These are phyloP conservation scores for Enteromius trimaculatus DNA, from an alignment of 2,797 vertebrate species.

Conservation along the genomic window DNA sequence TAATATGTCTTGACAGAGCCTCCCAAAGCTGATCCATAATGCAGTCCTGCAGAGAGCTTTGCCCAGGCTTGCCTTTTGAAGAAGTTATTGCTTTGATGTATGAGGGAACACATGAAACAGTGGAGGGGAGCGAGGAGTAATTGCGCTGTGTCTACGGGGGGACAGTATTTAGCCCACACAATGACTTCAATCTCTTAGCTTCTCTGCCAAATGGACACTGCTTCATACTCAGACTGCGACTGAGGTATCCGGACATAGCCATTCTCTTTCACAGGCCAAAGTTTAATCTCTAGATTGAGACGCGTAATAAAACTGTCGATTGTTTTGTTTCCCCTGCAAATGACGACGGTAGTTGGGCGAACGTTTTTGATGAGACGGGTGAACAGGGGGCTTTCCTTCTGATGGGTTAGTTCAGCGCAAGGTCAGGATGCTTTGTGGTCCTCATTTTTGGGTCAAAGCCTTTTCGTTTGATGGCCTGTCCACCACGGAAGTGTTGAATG, in stretches of 20 bases:
- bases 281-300: slow-evolving; percentile 56
- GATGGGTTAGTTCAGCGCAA: slow-evolving; percentile 23
- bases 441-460: slow-evolving; percentile 49
- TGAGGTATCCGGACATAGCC: slow-evolving; percentile 44
- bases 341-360: not conserved
- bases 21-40: slow-evolving; percentile 64
- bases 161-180: slow-evolving; percentile 67
- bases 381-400: slow-evolving; percentile 25
- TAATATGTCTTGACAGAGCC: slow-evolving; percentile 65
- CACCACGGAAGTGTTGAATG: slow-evolving; percentile 38
- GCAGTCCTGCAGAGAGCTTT: slow-evolving; percentile 64
- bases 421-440: slow-evolving; percentile 38
- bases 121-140: slow-evolving; percentile 63
- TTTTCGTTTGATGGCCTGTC: slow-evolving; percentile 48
- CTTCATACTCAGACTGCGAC: slow-evolving; percentile 48
- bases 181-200: slow-evolving; percentile 63
- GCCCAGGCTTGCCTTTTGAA: slow-evolving; percentile 64
- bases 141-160: slow-evolving; percentile 63
- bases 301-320: slow-evolving; percentile 38
- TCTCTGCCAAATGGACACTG: slow-evolving; percentile 63
- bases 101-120: slow-evolving; percentile 64
- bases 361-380: slow-evolving; percentile 38
- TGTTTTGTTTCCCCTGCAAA: slow-evolving; percentile 52
- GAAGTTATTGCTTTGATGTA: slow-evolving; percentile 66
- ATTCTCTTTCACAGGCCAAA: slow-evolving; percentile 45